Base-by-base conservation (phyloP, 2,888 invertebrate species). In the Caenorhabditis sulstoni region DNA sequence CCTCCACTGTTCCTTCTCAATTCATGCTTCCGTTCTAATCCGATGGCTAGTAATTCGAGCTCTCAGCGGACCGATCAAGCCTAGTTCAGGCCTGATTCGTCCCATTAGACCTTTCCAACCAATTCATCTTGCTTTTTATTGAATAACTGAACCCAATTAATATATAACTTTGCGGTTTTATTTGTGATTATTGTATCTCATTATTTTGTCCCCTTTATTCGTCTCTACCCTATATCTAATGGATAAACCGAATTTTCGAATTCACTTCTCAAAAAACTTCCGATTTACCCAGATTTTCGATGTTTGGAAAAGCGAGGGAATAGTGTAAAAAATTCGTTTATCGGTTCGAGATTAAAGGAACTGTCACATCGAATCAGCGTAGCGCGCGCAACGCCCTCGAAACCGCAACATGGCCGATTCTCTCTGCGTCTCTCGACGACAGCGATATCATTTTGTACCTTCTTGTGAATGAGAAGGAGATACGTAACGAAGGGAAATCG, bases 141-240 rank as follows among this genome's bases (percentile, higher is more conserved):
- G n/a, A n/a, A n/a, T n/a, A n/a, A n/a, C n/a, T n/a, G n/a, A n/a
- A n/a, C 29, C 23, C 20, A 20, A 20, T 20, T 9, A 50, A 61
- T 52, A 67, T 57, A 47, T 52, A 50, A 68, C 45, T 53, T 68
- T 64, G 71, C 71, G 71, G 71, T 71, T 71, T 71, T 71, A 71
- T 64, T 71, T 71, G 71, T 71, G 71, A 71, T 71, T 23, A 47
- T 50, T 3, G 1, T 71, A 71, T 53, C 22, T 57, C 37, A 11
- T 50, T 14, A 49, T 29, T 45, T n/a, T 64, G 5, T 41, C 20
- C 20, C 16, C 18, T 44, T 29, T 22, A 41, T 22, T 35, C n/a
- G 29, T 5, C n/a, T n/a, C n/a, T 29, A 23, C 11, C n/a, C n/a
- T n/a, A n/a, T n/a, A 29, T 23, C n/a, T 47, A 20, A n/a, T 49